Evolutionary conservation across 2,797 vertebrate genomes (phyloP).

Genomic region (Luscinia luscinia): DNA sequence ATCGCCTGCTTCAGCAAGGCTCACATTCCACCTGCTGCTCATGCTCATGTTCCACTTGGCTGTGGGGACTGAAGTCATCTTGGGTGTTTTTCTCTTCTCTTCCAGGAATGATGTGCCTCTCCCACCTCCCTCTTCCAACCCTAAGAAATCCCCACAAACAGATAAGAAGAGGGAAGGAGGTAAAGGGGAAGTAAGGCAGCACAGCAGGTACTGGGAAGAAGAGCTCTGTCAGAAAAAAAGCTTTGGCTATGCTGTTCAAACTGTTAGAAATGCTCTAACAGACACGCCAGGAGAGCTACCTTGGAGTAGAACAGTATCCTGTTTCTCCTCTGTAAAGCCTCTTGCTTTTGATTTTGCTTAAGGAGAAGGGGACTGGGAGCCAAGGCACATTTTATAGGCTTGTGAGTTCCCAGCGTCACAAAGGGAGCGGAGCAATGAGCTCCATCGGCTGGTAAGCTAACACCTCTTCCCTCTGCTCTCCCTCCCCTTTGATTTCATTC

Average conservation of each 20-base stretch:
- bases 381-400: slow-evolving; percentile 61
- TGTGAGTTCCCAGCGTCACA: slow-evolving; percentile 23
- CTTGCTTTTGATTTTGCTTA: slow-evolving; percentile 21
- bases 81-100: background rate
- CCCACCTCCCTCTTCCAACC: background rate
- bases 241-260: background rate
- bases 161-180: background rate
- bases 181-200: background rate
- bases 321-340: background rate
- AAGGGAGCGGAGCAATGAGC: background rate
- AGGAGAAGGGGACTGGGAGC: background rate
- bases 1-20: background rate
- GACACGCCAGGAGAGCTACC: background rate
- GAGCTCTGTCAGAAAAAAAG: background rate
- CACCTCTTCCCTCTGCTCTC: slow-evolving; percentile 17
- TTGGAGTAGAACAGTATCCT: background rate
- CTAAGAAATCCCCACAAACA: background rate
- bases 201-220: background rate
- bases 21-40: slow-evolving; percentile 35
- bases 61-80: slow-evolving; percentile 40
- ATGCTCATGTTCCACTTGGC: background rate
- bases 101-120: background rate
- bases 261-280: background rate
- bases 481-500: slow-evolving; percentile 47
- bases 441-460: slow-evolving; percentile 26